phyloP scores from a whole-genome alignment of 35 echinoderm and acorn worm species.

The Diadema setosum region DNA sequence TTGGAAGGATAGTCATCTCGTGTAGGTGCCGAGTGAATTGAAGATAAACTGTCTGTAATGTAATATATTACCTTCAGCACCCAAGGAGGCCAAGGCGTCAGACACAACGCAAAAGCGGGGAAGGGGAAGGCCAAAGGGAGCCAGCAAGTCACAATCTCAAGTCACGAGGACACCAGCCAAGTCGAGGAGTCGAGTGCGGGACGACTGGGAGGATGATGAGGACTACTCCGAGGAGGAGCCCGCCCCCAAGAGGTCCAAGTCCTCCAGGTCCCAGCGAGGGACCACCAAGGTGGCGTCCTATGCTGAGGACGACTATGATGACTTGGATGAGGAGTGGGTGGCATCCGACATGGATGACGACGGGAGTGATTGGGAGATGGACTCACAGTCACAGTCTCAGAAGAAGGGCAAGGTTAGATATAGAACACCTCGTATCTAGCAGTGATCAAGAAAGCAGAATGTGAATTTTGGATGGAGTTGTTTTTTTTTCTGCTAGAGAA shows the following conservation, averaged over 20 bases:
- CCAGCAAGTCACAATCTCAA: not conserved
- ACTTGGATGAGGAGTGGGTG: constrained; percentile 3
- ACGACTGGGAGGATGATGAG: constrained; percentile 39
- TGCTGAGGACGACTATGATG: constrained; percentile 35
- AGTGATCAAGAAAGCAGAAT: too few species aligned
- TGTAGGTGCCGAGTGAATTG: too few species aligned
- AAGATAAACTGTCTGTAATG: too few species aligned
- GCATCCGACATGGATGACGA: constrained; percentile 14
- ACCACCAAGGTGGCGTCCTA: constrained; percentile 1
- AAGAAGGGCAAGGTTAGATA: constrained; percentile 8
- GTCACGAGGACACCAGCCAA: constrained; percentile 6
- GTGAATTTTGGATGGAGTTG: too few species aligned
- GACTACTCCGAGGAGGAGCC: not conserved
- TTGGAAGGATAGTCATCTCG: too few species aligned
- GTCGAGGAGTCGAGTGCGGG: not conserved
- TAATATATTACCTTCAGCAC: too few species aligned
- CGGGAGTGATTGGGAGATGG: constrained; percentile 79
- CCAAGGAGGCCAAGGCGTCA: too few species aligned
- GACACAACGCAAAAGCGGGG: constrained; percentile 34
- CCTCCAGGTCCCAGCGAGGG: not conserved
- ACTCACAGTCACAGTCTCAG: constrained; percentile 16
- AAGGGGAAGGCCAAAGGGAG: constrained; percentile 15
- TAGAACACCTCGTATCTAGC: too few species aligned
- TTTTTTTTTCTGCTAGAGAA: too few species aligned
- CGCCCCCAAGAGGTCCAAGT: not conserved